Conservation (phyloP, 2,888 invertebrate genomes). For the Loripinus fragilis region DNA sequence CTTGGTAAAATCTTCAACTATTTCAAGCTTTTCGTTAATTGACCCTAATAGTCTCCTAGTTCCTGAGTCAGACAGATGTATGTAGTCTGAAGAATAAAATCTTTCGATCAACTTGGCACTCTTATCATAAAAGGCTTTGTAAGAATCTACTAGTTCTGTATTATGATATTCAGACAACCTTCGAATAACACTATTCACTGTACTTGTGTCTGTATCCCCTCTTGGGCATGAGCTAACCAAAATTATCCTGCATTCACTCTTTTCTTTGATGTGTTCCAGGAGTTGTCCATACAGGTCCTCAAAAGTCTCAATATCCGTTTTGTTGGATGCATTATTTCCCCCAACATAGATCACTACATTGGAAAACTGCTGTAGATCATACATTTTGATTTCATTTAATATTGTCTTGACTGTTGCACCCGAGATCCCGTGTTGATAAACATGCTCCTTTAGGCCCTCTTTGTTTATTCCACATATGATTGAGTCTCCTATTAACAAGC, state of each 20-base stretch:
- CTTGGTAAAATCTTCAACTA: too few relatives aligned
- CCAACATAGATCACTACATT: background rate
- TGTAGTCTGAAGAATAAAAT: background rate
- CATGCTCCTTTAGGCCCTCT: background rate
- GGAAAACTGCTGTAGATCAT: background rate
- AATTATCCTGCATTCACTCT: background rate
- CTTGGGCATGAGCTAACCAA: background rate
- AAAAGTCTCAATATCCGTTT: background rate
- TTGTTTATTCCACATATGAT: background rate
- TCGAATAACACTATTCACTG: background rate
- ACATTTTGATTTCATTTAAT: background rate
- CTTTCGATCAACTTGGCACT: background rate
- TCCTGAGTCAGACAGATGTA: slow-evolving; percentile 8
- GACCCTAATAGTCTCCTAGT: background rate
- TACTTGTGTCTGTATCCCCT: background rate
- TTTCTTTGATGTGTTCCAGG: background rate
- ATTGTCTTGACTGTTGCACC: background rate
- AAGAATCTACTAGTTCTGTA: background rate
- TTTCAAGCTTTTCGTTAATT: too few relatives aligned
- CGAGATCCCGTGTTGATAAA: background rate
- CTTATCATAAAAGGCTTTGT: background rate
- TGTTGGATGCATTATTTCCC: background rate
- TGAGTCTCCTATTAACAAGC: background rate
- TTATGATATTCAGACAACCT: background rate
- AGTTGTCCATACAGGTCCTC: background rate